Base-by-base conservation (phyloP, 2,113 vertebrate genomes). In the Sinocyclocheilus rhinocerous region DNA sequence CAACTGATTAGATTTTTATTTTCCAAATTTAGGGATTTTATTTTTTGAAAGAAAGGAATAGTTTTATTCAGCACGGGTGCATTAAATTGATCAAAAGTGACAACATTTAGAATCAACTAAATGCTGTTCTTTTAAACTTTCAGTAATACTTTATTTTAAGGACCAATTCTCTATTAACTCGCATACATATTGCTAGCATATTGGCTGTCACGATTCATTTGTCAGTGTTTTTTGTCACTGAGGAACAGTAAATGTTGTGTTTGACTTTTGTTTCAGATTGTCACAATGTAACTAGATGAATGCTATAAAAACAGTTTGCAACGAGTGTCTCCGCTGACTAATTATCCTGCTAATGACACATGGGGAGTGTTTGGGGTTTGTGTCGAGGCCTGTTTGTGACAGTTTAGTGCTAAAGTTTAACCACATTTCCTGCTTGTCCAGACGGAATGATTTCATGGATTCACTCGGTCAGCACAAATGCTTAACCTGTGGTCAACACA, bases 361-460 rank as follows among this genome's bases (percentile, higher is more conserved):
- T 1, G 4, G 50, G 39, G 36, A 65, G 78, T 42, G 36, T 26
- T 65, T 20, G 2, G 59, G 6, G 22, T 22, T 70, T 72, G 33
- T 72, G 36, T 42, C 69, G 9, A 22, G 26, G 36, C 73, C 11
- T 76, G 76, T 85, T 84, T 84, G 67, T 80, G 48, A 81, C 83
- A 83, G 86, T 67, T 61, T 78, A 57, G 26, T 80, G 87, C 89
- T 92, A 94, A 95, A 93, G 85, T 94, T 94, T 95, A 95, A 95
- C 93, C 91, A 83, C 80, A 79, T 88, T 91, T 93, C 91, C 93
- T 93, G 93, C 89, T 88, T 83, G 77, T 86, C 67, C n/a, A 57
- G 83, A 79, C 79, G 84, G 88, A 91, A 86, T 69, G 86, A 88
- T 81, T 87, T 16, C 36, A 72, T 63, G 61, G 84, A 91, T 88